Evolutionary conservation across 2,888 invertebrate genomes (phyloP).

Genomic region (Pelosia muscerda): DNA sequence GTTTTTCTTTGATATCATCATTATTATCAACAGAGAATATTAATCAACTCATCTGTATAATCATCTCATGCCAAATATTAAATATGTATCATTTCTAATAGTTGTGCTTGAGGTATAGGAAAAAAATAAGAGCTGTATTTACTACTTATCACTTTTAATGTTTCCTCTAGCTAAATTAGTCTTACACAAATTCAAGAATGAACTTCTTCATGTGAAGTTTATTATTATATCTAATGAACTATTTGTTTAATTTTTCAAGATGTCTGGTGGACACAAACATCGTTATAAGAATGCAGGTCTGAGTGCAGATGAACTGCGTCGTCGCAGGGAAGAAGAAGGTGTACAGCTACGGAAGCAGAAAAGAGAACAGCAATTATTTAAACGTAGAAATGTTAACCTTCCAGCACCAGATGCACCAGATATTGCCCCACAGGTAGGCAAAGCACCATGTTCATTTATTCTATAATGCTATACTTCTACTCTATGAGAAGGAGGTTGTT

Average conservation of each 20-base stretch:
- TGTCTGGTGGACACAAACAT: slow-evolving; percentile 95
- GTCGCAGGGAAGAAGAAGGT: slow-evolving; percentile 98
- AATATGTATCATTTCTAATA: neutral
- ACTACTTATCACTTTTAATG: neutral
- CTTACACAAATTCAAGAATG: neutral
- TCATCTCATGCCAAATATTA: too few relatives aligned
- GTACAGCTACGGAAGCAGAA: slow-evolving; percentile 98
- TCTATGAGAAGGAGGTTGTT: neutral
- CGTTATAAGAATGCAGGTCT: slow-evolving; percentile 97
- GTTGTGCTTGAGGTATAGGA: neutral
- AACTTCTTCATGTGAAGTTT: neutral
- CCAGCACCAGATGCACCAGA: slow-evolving; percentile 76
- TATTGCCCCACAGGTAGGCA: slow-evolving; percentile 68
- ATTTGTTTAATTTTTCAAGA: slow-evolving; percentile 73
- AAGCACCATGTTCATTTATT: neutral
- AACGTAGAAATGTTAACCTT: slow-evolving; percentile 93
- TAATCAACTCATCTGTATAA: too few relatives aligned
- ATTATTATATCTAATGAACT: neutral
- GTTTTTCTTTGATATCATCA: too few relatives aligned
- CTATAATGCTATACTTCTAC: neutral
- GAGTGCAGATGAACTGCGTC: slow-evolving; percentile 96
- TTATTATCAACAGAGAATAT: too few relatives aligned
- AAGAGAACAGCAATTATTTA: slow-evolving; percentile 97
- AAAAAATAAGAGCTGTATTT: neutral
- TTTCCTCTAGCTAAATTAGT: neutral